A percentile compares a stretch with the other conserved stretches of the same genome.
These are phyloP conservation scores for Physella acuta DNA, from an alignment of 1,140 invertebrate species.

Conservation along the genomic window DNA sequence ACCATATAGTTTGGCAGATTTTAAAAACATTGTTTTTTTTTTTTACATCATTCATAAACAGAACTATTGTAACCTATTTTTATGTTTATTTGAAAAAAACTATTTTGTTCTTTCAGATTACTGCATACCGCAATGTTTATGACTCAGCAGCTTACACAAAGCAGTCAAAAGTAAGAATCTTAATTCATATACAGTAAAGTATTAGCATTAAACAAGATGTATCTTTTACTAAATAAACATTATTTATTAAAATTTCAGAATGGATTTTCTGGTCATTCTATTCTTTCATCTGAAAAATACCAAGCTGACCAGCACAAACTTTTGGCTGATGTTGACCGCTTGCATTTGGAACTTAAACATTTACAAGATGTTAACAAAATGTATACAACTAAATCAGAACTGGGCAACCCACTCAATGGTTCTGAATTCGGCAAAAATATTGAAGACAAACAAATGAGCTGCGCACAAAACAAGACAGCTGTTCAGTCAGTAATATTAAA, in stretches of 20 bases:
- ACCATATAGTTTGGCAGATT: no score
- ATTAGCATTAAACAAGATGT: no score
- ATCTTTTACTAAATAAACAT: no score
- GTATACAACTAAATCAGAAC: background rate
- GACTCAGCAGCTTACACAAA: background rate
- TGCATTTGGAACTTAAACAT: constrained; percentile 7
- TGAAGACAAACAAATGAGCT: background rate
- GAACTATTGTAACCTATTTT: background rate
- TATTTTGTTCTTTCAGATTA: background rate
- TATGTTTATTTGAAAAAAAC: background rate
- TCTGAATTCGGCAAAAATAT: background rate
- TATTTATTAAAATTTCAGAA: no score
- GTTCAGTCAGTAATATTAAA: background rate
- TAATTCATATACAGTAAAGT: no score
- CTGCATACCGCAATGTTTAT: constrained; percentile 9
- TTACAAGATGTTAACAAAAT: constrained; percentile 18
- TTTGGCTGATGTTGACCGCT: constrained; percentile 14
- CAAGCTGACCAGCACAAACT: constrained; percentile 8
- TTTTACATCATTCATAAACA: background rate
- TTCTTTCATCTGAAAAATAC: background rate
- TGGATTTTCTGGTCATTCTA: constrained; percentile 1
- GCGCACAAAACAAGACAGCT: background rate
- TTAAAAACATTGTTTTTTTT: no score
- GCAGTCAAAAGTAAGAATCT: background rate
- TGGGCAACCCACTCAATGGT: background rate